Percentiles rank a stretch among this genome's conserved stretches.
phyloP scores from a whole-genome alignment of 2,113 vertebrate genomes.

The Serinus canaria region DNA sequence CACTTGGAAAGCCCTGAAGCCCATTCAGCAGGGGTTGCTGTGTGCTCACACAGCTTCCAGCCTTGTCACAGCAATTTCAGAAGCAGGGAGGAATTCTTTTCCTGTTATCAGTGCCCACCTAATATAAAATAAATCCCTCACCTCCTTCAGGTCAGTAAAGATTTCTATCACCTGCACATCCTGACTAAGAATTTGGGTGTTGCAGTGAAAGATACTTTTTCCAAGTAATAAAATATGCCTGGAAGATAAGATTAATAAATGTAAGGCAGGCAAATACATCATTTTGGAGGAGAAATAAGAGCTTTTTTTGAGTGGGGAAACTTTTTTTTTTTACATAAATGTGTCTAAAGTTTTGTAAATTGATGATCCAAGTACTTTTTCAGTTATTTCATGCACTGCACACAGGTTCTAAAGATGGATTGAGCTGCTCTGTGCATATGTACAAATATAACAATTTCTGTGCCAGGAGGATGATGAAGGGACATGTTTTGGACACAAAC shows the following conservation, averaged over 20 bases:
- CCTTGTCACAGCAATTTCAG: not conserved
- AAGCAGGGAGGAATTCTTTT: not conserved
- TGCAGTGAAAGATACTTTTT: not conserved
- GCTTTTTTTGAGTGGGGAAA: not conserved
- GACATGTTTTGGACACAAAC: not conserved
- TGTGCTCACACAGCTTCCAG: rapidly evolving
- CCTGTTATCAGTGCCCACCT: not conserved
- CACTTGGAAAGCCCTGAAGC: not conserved
- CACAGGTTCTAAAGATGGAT: not conserved
- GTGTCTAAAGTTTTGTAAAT: not conserved
- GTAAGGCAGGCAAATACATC: not conserved
- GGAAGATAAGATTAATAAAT: not conserved
- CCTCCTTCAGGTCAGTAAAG: not conserved
- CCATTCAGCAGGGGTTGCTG: not conserved
- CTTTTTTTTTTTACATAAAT: not conserved
- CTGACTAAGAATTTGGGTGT: not conserved
- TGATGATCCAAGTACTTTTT: not conserved
- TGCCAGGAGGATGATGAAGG: not conserved
- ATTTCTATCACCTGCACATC: not conserved
- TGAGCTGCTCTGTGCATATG: not conserved
- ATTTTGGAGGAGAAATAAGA: not conserved
- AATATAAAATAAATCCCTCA: not conserved
- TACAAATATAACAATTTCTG: not conserved
- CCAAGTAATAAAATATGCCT: not conserved
- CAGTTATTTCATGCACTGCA: not conserved